Evolutionary conservation across 2,113 vertebrate genomes (phyloP).

Genomic region (Elephantulus edwardii): DNA sequence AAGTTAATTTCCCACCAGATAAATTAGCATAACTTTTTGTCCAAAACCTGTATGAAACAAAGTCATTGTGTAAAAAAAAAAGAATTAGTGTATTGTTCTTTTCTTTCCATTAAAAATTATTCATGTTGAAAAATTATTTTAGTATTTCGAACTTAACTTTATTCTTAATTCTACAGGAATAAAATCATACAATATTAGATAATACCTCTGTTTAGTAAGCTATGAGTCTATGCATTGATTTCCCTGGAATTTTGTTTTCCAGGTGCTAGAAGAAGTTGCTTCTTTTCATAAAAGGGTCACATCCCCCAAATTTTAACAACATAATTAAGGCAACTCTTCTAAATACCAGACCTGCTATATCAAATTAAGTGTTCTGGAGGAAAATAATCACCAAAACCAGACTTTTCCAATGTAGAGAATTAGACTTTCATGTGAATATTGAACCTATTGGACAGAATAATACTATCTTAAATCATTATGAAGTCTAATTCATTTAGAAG

Average conservation of each 20-base stretch:
- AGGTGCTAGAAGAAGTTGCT: background rate
- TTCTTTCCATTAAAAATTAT: background rate
- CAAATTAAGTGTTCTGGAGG: background rate
- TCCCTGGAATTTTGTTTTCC: background rate
- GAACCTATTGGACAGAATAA: too few species aligned
- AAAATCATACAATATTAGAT: background rate
- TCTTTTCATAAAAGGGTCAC: background rate
- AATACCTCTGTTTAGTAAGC: background rate
- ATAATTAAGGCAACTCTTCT: background rate
- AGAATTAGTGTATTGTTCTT: background rate
- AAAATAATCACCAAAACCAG: too few species aligned
- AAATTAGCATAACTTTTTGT: background rate
- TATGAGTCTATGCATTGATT: background rate
- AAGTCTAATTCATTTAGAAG: too few species aligned
- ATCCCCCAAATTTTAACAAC: background rate
- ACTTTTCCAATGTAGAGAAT: too few species aligned
- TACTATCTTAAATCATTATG: too few species aligned
- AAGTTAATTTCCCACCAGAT: background rate
- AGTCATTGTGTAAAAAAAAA: background rate
- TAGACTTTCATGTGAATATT: too few species aligned
- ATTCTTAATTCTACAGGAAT: background rate
- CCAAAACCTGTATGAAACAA: background rate
- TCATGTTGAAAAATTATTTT: background rate
- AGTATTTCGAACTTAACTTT: background rate
- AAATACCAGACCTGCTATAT: background rate